Evolutionary conservation across 2,113 vertebrate genomes (phyloP).

Genomic region (Cricetomys ansorgei): DNA sequence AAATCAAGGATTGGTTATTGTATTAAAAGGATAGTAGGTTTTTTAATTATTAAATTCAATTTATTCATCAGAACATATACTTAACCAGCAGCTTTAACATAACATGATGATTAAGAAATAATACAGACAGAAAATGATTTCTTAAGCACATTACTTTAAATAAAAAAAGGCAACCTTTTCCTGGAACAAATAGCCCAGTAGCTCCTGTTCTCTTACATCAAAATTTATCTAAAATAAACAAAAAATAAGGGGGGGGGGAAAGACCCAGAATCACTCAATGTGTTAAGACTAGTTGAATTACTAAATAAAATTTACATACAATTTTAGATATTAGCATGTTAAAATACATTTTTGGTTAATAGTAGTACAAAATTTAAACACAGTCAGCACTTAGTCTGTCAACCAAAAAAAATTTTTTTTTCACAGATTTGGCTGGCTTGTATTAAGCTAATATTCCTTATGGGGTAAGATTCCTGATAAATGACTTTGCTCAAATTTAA

Average conservation of each 20-base stretch:
- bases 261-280: conserved; percentile 73
- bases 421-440: not conserved
- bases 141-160: conserved; percentile 66
- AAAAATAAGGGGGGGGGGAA: conserved; percentile 83
- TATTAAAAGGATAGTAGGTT: conserved; percentile 40
- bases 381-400: not conserved
- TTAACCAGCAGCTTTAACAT: not conserved
- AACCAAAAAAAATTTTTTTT: conserved; percentile 11
- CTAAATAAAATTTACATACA: conserved; percentile 38
- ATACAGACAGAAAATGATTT: not conserved
- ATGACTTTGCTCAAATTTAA: not conserved
- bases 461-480: not conserved
- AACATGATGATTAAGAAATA: not conserved
- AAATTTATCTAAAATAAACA: conserved; percentile 91
- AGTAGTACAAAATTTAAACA: conserved; percentile 40
- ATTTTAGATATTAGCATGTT: conserved; percentile 32
- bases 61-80: not conserved
- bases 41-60: not conserved
- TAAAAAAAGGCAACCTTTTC: conserved; percentile 90
- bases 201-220: conserved; percentile 90
- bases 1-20: conserved; percentile 64
- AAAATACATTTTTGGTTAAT: conserved; percentile 45
- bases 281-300: conserved; percentile 58
- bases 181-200: conserved; percentile 93
- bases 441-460: not conserved